Conservation (phyloP, 2,797 vertebrate genomes). For the Chloroceryle inda region DNA sequence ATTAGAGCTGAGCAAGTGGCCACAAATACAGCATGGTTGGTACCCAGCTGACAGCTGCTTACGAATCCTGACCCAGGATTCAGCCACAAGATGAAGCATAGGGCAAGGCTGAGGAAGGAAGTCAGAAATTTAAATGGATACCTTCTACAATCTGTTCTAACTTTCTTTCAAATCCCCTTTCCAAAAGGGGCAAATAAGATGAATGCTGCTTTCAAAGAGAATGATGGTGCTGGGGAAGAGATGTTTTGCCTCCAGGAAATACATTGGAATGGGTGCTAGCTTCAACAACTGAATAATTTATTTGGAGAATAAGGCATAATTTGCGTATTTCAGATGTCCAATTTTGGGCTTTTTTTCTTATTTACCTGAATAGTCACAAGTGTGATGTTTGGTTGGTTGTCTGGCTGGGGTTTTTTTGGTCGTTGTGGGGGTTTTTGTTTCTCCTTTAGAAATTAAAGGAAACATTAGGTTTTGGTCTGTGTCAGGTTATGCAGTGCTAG, state of each 20-base stretch:
- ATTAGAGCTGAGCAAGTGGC: not conserved
- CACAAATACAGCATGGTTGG: rapidly evolving
- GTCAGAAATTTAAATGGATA: not conserved
- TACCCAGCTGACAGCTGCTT: not conserved
- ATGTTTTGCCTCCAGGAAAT: not conserved
- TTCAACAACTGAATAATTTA: constrained; percentile 16
- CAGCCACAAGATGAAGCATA: not conserved
- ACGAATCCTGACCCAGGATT: rapidly evolving
- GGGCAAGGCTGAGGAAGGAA: not conserved
- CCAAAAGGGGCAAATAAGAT: not conserved
- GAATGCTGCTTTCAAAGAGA: not conserved
- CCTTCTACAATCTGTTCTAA: not conserved
- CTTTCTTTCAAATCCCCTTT: not conserved
- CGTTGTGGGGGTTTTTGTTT: too few species aligned
- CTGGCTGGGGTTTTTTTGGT: too few species aligned
- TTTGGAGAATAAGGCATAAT: not conserved
- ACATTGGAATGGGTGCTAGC: not conserved
- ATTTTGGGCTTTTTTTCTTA: not conserved
- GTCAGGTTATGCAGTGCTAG: not conserved
- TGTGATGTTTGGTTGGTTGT: not conserved
- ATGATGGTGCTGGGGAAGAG: not conserved
- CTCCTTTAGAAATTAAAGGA: not conserved
- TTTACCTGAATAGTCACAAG: not conserved
- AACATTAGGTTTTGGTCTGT: rapidly evolving
- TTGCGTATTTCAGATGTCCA: not conserved